Conservation (phyloP, 2,113 vertebrate species). For the Gymnorhina tibicen region DNA sequence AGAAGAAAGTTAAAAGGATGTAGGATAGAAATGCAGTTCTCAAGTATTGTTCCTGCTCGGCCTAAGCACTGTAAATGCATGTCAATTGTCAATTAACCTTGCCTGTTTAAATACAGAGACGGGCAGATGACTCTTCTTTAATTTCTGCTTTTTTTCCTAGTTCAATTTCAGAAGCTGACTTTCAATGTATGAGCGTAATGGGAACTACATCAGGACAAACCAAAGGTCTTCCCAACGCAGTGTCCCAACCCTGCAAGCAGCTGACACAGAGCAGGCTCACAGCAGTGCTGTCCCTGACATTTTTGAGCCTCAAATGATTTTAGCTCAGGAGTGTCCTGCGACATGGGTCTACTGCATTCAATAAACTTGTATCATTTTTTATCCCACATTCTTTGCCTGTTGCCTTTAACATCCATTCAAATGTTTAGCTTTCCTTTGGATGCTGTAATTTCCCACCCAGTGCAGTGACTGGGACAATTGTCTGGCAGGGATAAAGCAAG, state of each 20-base stretch:
- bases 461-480: not conserved
- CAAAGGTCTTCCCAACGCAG: not conserved
- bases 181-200: not conserved
- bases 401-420: not conserved
- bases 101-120: slow-evolving; percentile 52
- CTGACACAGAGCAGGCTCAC: not conserved
- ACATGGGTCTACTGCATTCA: not conserved
- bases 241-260: not conserved
- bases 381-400: not conserved
- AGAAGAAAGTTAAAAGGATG: not conserved
- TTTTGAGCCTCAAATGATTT: not conserved
- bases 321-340: not conserved
- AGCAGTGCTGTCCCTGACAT: not conserved
- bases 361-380: not conserved
- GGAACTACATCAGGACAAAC: not conserved
- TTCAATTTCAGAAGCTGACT: slow-evolving; percentile 30
- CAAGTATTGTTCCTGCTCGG: slow-evolving; percentile 33
- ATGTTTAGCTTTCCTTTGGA: not conserved
- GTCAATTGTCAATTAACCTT: slow-evolving; percentile 65
- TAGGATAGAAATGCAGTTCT: not conserved
- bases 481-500: not conserved
- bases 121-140: slow-evolving; percentile 48
- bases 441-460: not conserved
- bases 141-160: not conserved
- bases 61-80: slow-evolving; percentile 34